These are phyloP conservation scores for Invenusta paracnida DNA, from an alignment of 2,888 invertebrate genomes.

Conservation along the genomic window DNA sequence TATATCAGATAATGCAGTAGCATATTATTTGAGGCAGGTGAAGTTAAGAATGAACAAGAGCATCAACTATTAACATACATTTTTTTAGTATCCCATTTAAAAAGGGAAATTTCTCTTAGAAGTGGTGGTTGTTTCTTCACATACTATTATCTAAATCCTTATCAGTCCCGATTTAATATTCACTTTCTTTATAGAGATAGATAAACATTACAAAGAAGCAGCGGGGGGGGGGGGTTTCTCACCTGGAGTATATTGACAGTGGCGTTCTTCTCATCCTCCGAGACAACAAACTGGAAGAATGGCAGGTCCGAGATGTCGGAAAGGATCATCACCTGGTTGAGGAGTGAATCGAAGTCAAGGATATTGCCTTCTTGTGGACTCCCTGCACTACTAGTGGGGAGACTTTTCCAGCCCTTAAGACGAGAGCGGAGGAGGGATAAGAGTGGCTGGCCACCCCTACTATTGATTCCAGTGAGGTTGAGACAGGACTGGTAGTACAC, in stretches of 20 bases:
- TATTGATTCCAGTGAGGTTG: constrained; percentile 11
- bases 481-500: constrained; percentile 36
- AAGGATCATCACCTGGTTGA: not conserved
- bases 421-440: not conserved
- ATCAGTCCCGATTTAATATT: no score
- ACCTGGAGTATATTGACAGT: constrained; percentile 69
- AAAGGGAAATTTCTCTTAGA: no score
- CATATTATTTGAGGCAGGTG: no score
- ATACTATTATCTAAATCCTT: no score
- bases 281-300: constrained; percentile 64
- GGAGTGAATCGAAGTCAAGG: not conserved
- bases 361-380: not conserved
- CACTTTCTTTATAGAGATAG: no score
- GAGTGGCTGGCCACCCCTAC: constrained; percentile 19
- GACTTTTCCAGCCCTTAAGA: not conserved
- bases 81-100: no score
- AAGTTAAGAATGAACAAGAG: no score
- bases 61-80: no score
- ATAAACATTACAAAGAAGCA: no score
- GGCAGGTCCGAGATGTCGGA: not conserved
- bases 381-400: not conserved
- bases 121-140: no score
- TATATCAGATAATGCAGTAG: no score
- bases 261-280: constrained; percentile 85
- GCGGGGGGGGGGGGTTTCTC: no score